Evolutionary conservation across 2,797 vertebrate species (phyloP).

Genomic region (Pelochelys cantorii): DNA sequence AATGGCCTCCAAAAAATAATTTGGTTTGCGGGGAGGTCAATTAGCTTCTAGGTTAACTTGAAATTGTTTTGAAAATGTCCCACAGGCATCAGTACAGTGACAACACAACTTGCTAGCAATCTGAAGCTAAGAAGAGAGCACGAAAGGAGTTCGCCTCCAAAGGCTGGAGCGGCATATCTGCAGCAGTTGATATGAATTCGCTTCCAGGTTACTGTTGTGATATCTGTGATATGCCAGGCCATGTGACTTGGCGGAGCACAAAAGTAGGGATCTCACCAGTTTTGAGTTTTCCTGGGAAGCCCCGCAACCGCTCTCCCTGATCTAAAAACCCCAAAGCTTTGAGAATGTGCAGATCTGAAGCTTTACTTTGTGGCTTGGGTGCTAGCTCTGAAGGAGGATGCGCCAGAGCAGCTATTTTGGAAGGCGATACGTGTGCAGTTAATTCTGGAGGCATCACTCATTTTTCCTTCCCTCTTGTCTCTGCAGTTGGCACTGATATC

Average conservation of each 20-base stretch:
- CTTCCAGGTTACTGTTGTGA: neutral
- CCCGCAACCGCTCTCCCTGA: neutral
- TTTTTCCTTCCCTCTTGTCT: accelerated
- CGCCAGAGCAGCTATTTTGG: neutral
- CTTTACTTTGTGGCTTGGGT: accelerated
- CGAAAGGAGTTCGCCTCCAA: neutral
- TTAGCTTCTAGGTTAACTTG: neutral
- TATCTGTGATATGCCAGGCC: accelerated
- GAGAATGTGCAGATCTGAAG: accelerated
- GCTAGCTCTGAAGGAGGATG: neutral
- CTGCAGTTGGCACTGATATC: neutral
- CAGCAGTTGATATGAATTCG: accelerated
- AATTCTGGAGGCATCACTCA: neutral
- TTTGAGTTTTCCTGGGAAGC: neutral
- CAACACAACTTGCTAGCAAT: neutral
- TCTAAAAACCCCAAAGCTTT: neutral
- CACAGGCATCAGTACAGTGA: neutral
- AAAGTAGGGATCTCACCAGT: neutral
- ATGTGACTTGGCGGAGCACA: accelerated
- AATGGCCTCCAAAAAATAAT: conserved; percentile 45
- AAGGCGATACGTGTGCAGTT: accelerated
- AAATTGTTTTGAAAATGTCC: conserved; percentile 2
- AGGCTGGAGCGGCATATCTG: accelerated
- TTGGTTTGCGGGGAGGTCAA: conserved; percentile 39
- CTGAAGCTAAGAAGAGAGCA: neutral